phyloP scores from a whole-genome alignment of 1,140 invertebrate genomes.

The Lepidurus apus region DNA sequence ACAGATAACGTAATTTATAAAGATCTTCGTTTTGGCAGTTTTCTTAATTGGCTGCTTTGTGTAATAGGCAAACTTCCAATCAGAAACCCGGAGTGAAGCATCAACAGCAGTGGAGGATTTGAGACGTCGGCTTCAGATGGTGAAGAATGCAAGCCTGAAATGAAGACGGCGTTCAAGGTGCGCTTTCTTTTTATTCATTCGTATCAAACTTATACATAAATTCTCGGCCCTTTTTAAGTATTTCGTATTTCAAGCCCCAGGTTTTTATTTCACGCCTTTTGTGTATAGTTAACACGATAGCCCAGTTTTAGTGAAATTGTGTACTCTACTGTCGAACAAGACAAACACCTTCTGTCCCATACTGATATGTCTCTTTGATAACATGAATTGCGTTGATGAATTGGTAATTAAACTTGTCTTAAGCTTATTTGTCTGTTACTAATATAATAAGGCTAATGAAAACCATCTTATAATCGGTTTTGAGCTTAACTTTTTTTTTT shows the following conservation, averaged over 20 bases:
- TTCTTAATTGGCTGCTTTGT: not conserved
- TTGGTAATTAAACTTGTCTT: not conserved
- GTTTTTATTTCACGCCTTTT: conserved; percentile 19
- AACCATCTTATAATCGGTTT: too few species aligned
- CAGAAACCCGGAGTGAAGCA: not conserved
- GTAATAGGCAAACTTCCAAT: not conserved
- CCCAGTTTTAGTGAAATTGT: not conserved
- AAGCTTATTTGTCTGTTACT: not conserved
- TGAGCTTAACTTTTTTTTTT: too few species aligned
- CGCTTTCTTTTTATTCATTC: conserved; percentile 14
- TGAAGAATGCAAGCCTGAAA: conserved; percentile 23
- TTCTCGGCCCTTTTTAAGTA: not conserved
- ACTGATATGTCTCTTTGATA: not conserved
- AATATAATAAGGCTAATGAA: not conserved
- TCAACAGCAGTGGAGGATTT: conserved; percentile 23
- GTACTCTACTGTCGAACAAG: not conserved
- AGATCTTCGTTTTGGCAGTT: not conserved
- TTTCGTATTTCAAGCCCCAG: not conserved
- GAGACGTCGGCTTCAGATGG: conserved; percentile 14
- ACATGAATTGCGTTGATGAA: not conserved
- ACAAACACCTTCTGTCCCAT: not conserved
- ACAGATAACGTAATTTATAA: not conserved
- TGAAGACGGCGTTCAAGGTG: conserved; percentile 2
- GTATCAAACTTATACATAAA: not conserved
- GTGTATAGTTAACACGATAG: not conserved